These are phyloP conservation scores for Drosophila formosana DNA, from an alignment of 2,888 invertebrate genomes.

Conservation along the genomic window DNA sequence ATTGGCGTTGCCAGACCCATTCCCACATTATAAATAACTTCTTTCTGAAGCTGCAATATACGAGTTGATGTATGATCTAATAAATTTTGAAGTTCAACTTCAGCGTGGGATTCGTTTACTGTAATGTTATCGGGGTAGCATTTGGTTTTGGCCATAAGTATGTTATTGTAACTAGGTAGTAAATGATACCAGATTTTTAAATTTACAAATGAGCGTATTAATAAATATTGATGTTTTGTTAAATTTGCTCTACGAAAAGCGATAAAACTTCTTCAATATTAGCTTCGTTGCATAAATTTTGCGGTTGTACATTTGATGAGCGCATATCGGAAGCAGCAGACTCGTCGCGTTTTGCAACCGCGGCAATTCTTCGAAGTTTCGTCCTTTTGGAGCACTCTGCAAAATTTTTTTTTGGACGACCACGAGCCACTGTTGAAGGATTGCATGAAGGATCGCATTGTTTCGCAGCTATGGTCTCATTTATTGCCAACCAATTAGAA, in stretches of 20 bases:
- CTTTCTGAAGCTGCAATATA: constrained; percentile 31
- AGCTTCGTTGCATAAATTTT: constrained; percentile 6
- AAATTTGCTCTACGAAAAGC: constrained; percentile 29
- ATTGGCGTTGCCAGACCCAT: no score
- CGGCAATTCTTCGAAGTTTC: background rate
- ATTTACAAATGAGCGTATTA: constrained; percentile 32
- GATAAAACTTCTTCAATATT: constrained; percentile 32
- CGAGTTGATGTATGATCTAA: background rate
- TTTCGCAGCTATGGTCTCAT: no score
- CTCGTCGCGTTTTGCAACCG: background rate
- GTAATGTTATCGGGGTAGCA: no score
- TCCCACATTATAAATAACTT: constrained; percentile 11
- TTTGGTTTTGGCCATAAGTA: no score
- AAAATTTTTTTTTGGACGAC: background rate
- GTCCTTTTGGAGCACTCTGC: background rate
- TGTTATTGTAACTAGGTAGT: no score
- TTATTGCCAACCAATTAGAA: no score
- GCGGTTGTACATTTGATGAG: no score
- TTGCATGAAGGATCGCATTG: no score
- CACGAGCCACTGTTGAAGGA: background rate
- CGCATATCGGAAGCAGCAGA: background rate
- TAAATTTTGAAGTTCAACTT: no score
- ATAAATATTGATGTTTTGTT: constrained; percentile 32
- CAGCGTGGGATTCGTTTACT: no score
- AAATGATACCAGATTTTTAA: no score